phyloP scores from a whole-genome alignment of 1,140 invertebrate species.

The Atta texana region DNA sequence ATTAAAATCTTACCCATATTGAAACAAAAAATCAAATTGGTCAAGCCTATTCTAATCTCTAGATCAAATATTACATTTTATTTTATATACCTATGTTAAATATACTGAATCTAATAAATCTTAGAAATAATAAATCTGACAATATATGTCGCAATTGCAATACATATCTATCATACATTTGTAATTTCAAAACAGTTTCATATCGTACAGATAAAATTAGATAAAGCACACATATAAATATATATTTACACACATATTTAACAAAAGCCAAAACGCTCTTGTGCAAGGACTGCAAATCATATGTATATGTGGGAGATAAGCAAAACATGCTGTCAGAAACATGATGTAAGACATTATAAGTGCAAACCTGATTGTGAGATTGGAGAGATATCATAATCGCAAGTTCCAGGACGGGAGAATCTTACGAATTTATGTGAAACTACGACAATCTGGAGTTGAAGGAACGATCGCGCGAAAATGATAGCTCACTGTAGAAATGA shows the following conservation, averaged over 20 bases:
- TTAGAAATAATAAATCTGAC: neutral
- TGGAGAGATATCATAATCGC: conserved; percentile 83
- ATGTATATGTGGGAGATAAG: neutral
- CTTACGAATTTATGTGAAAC: neutral
- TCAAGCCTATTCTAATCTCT: too few species aligned
- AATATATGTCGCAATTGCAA: neutral
- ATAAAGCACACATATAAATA: conserved; percentile 16
- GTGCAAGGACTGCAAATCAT: neutral
- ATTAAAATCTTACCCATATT: too few species aligned
- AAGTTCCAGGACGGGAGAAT: neutral
- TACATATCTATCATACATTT: neutral
- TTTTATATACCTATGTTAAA: too few species aligned
- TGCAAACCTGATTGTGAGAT: conserved; percentile 84
- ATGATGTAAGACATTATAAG: conserved; percentile 15
- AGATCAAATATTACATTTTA: too few species aligned
- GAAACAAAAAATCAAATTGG: too few species aligned
- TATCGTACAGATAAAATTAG: neutral
- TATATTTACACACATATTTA: neutral
- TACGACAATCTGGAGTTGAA: neutral
- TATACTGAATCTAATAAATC: conserved; percentile 5
- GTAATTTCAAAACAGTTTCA: conserved; percentile 6
- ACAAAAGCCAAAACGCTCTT: neutral
- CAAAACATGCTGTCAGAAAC: neutral
- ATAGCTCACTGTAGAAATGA: neutral
- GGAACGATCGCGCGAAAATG: neutral